phyloP scores from a whole-genome alignment of 1,140 invertebrate species.

The Coelopa frigida region DNA sequence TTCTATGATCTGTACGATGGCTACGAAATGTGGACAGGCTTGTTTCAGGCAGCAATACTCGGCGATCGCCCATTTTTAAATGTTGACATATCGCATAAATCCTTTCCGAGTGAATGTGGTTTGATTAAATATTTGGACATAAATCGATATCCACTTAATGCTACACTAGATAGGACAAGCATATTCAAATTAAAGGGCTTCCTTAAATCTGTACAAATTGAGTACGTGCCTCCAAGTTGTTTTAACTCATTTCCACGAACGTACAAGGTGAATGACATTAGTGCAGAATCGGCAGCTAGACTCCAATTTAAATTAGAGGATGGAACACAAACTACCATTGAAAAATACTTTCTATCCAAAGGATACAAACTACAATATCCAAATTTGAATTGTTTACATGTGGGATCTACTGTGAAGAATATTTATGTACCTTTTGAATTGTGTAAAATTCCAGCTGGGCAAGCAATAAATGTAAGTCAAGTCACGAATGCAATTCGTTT shows the following conservation, averaged over 20 bases:
- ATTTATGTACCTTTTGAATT: constrained; percentile 57
- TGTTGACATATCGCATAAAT: constrained; percentile 67
- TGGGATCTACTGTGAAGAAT: constrained; percentile 44
- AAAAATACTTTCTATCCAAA: constrained; percentile 46
- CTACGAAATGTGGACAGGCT: constrained; percentile 62
- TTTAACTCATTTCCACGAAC: constrained; percentile 26
- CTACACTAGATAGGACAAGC: background rate
- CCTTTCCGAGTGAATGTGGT: constrained; percentile 51
- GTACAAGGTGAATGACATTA: constrained; percentile 50
- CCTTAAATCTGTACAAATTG: constrained; percentile 24
- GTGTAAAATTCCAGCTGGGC: constrained; percentile 53
- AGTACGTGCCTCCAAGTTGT: constrained; percentile 24
- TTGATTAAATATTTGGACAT: constrained; percentile 44
- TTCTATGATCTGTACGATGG: constrained; percentile 52
- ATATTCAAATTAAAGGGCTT: constrained; percentile 6
- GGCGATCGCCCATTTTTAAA: constrained; percentile 64
- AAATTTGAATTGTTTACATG: constrained; percentile 53
- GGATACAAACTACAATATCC: constrained; percentile 46
- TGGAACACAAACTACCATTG: constrained; percentile 43
- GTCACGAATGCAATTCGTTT: constrained; percentile 11
- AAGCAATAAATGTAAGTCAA: constrained; percentile 47
- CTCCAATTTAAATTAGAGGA: constrained; percentile 43
- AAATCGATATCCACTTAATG: background rate
- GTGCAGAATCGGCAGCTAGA: constrained; percentile 21
- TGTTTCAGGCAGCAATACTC: constrained; percentile 66